phyloP scores from a whole-genome alignment of 2,888 invertebrate genomes.

The Alentia gelatinosa region DNA sequence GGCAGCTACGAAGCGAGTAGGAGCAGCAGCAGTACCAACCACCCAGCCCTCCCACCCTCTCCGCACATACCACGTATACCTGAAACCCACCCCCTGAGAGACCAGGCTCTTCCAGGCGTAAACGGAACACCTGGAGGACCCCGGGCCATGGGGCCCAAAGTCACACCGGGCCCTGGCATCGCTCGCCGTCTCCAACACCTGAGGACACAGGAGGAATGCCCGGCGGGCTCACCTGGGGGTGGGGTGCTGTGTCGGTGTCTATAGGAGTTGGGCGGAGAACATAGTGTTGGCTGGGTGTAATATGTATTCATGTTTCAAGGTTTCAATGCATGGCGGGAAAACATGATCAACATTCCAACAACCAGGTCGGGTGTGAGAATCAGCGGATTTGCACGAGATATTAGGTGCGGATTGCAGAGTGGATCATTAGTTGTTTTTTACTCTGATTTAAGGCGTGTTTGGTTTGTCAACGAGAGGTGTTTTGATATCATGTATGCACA shows the following conservation, averaged over 20 bases:
- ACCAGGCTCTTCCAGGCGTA: conserved; percentile 2
- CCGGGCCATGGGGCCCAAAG: not conserved
- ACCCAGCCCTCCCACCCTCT: not conserved
- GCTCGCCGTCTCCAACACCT: not conserved
- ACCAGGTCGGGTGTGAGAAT: no score
- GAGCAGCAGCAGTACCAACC: not conserved
- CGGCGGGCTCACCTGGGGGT: not conserved
- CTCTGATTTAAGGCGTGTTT: no score
- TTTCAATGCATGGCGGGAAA: no score
- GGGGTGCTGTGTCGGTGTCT: not conserved
- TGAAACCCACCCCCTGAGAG: not conserved
- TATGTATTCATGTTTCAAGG: no score
- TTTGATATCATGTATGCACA: no score
- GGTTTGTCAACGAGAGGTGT: no score
- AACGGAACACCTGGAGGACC: not conserved
- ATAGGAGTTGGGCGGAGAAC: not conserved
- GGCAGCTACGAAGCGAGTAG: not conserved
- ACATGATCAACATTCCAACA: no score
- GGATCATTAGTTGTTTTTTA: no score
- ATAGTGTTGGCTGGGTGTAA: no score
- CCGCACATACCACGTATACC: not conserved
- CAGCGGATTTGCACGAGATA: no score
- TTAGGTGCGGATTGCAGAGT: no score
- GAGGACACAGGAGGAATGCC: conserved; percentile 23
- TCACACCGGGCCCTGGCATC: conserved; percentile 19